Base-by-base conservation (phyloP, 2,113 vertebrate species). In the Myodes glareolus region DNA sequence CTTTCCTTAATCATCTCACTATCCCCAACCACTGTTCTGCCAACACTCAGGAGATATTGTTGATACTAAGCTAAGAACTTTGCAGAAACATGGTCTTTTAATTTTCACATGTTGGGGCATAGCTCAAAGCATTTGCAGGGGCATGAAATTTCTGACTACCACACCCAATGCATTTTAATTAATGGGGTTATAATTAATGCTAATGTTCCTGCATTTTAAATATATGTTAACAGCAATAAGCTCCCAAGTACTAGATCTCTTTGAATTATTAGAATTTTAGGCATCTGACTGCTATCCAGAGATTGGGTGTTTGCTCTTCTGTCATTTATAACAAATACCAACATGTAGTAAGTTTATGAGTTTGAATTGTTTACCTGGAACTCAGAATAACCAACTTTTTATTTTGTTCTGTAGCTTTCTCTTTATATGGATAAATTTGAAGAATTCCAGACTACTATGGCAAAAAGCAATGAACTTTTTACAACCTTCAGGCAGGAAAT, bases 341-440 rank as follows among this genome's bases (percentile, higher is more conserved):
- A 52, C 92, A 29, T n/a, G 25, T 92, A 88, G 42, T 84, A 94
- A 80, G 45, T 82, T 94, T 82, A 95, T 45, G 55, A 90, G 81
- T 94, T 65, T 87, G 88, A 67, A 72, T 77, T 29, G 14, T 88
- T 95, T 96, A 87, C 68, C 33, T 81, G 72, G 23, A 95, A 91
- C 82, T 98, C 89, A 95, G 85, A 97, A 65, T 76, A 97, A 65
- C 65, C 52, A 77, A 90, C 97, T 92, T 97, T 58, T 82, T 80
- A 47, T 91, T 96, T 92, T 97, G 97, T 98, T 94, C 63, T 95
- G 93, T 97, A 99, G 99, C 99, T 99, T 96, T 99, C 99, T 94
- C 99, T 99, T 61, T 99, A 99, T 97, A 99, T 99, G 99, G 99
- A 99, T 98, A 99, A 99, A 98, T 99, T 99, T 98, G 99, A 99